Evolutionary conservation across 2,113 vertebrate genomes (phyloP).

Genomic region (Silurus meridionalis): DNA sequence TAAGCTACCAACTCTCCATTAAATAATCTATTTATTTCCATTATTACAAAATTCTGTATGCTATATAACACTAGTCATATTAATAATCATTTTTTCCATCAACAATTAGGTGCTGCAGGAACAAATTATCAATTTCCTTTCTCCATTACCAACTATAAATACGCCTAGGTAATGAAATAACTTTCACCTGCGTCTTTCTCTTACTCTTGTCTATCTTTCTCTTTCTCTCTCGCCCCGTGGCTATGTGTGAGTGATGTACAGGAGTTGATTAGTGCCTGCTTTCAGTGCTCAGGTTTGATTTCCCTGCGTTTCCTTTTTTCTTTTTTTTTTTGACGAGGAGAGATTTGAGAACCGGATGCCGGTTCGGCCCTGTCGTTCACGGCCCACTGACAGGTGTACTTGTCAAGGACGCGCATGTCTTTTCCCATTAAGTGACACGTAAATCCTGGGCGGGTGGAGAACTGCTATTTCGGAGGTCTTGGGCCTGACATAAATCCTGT

Average conservation of each 20-base stretch:
- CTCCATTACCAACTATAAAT: slow-evolving; percentile 23
- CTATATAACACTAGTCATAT: background rate
- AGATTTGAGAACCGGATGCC: slow-evolving; percentile 47
- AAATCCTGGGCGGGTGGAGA: slow-evolving; percentile 62
- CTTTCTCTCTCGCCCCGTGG: slow-evolving; percentile 6
- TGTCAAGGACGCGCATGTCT: slow-evolving; percentile 71
- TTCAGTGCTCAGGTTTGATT: slow-evolving; percentile 60
- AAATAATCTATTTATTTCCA: background rate
- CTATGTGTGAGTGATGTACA: slow-evolving; percentile 59
- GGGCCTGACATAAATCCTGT: slow-evolving; percentile 67
- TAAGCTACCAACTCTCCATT: background rate
- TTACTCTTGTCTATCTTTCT: background rate
- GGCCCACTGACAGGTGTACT: slow-evolving; percentile 69
- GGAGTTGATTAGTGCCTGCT: slow-evolving; percentile 66
- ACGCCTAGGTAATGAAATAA: slow-evolving; percentile 38
- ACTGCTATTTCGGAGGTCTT: slow-evolving; percentile 67
- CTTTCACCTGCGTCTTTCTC: slow-evolving; percentile 3
- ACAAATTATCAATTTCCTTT: slow-evolving; percentile 7
- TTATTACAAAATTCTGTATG: background rate
- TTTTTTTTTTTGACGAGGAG: slow-evolving; percentile 45
- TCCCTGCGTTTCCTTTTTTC: slow-evolving; percentile 47
- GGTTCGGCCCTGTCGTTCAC: slow-evolving; percentile 61
- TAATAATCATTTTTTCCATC: background rate
- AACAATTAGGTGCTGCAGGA: background rate
- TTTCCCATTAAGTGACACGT: slow-evolving; percentile 71